Evolutionary conservation across 2,113 vertebrate species (phyloP), one percentile per base, ranked within the genome.

Genomic region (Cisticola juncidis): DNA sequence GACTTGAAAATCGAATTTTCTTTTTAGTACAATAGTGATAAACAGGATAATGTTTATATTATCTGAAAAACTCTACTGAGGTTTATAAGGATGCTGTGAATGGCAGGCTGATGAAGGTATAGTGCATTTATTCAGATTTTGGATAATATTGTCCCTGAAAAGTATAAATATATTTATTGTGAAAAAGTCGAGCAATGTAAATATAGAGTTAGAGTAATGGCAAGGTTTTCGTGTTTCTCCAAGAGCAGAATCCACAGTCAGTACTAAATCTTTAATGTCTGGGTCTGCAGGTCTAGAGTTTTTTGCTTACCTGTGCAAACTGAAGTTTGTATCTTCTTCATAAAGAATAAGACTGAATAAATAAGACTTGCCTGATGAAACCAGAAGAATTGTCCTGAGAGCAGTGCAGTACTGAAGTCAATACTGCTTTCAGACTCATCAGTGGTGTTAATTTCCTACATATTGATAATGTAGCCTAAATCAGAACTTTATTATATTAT

Each of bases 1-100:
- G 70, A 90, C 78, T 94, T 93, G 72, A 95, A 97, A 94, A 88
- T 94, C 66, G 33, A 79, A 93, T 95, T 94, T 87, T 95, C 86
- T 94, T 95, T 96, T 93, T 88, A 90, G 65, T 29, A 23, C 89
- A 91, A 74, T 94, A 90, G 26, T 4, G 0, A 81, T 96, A 94
- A 95, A 81, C 26, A 90, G 48, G 57, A 58, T 91, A 86, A 88
- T 95, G 71, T 92, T 93, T 92, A 35, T 94, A 57, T 83, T 95
- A 89, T 80, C 61, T 68, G 79, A 84, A 94, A 50, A 29, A 73
- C 21, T 31, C 64, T 73, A 2, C 10, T 69, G 35, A 60, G 42
- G 28, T 80, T 95, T 84, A 70, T 68, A 68, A 70, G 40, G 82
- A 64, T 66, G 35, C 50, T 65, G 28, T 91, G 73, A 87, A 84